These are phyloP conservation scores for Criorhina ranunculi DNA, from an alignment of 2,888 invertebrate species.

Conservation along the genomic window DNA sequence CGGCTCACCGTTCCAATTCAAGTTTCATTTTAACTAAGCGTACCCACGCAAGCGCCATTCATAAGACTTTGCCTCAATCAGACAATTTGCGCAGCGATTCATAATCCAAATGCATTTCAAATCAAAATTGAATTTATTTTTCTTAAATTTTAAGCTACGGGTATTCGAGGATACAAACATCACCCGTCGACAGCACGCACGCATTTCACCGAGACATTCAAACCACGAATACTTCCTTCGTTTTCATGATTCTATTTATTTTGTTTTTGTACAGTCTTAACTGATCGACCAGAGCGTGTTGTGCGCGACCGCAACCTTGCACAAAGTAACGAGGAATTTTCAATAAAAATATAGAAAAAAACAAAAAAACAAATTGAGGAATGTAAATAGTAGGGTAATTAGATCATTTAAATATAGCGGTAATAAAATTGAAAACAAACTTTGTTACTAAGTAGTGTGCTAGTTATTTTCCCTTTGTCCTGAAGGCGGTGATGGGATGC, in stretches of 20 bases:
- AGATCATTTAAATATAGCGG: conserved; percentile 66
- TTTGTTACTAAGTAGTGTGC: conserved; percentile 60
- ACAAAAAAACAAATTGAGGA: conserved; percentile 10
- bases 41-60: conserved; percentile 34
- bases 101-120: conserved; percentile 44
- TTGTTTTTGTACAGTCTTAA: conserved; percentile 26
- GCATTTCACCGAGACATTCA: conserved; percentile 21
- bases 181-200: conserved; percentile 38
- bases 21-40: conserved; percentile 96
- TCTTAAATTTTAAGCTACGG: conserved; percentile 28
- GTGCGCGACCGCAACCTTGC: conserved; percentile 20
- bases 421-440: conserved; percentile 64
- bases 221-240: conserved; percentile 4
- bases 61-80: conserved; percentile 54
- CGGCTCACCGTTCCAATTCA: conserved; percentile 97
- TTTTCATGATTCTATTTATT: conserved; percentile 24
- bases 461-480: neutral
- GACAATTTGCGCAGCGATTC: conserved; percentile 29
- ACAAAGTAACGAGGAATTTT: conserved; percentile 10
- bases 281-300: conserved; percentile 10
- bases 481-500: no score
- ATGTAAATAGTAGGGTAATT: conserved; percentile 75
- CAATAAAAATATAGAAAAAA: conserved; percentile 23
- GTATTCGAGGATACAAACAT: conserved; percentile 31
- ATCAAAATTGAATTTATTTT: conserved; percentile 60